Percentiles rank a stretch among this genome's conserved stretches.
Evolutionary conservation across 2,797 vertebrate species (phyloP).

Genomic region (Scomberomorus guttatus): DNA sequence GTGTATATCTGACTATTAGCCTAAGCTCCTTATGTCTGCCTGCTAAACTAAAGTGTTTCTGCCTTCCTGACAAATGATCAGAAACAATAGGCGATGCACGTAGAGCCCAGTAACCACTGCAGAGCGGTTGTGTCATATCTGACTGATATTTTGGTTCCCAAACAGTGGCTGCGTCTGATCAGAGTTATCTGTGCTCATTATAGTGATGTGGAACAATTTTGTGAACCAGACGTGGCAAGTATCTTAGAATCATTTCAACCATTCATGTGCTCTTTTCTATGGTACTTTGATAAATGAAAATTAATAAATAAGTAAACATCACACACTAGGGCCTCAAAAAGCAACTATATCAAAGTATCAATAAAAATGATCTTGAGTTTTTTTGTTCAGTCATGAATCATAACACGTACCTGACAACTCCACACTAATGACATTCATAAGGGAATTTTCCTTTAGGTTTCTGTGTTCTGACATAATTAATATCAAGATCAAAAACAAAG

Average conservation of each 20-base stretch:
- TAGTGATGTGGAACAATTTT: neutral
- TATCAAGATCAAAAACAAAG: conserved; percentile 15
- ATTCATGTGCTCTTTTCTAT: neutral
- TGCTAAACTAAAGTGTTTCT: conserved; percentile 38
- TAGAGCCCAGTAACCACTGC: neutral
- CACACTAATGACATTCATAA: neutral
- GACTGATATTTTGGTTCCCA: neutral
- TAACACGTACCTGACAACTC: neutral
- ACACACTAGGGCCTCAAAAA: neutral
- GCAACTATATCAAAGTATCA: neutral
- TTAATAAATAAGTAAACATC: neutral
- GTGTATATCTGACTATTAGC: conserved; percentile 44
- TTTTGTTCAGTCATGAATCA: conserved; percentile 13
- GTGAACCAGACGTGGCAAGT: neutral
- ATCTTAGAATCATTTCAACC: neutral
- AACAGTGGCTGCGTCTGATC: neutral
- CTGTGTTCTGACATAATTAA: conserved; percentile 27
- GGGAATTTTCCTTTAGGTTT: neutral
- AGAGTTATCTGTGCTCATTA: neutral
- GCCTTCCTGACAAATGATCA: conserved; percentile 15
- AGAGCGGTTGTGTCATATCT: neutral
- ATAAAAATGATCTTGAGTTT: neutral
- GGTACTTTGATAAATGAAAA: neutral
- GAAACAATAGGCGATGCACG: conserved; percentile 6
- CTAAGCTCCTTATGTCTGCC: conserved; percentile 46